phyloP scores from a whole-genome alignment of 2,113 vertebrate species.

The Pipa parva region DNA sequence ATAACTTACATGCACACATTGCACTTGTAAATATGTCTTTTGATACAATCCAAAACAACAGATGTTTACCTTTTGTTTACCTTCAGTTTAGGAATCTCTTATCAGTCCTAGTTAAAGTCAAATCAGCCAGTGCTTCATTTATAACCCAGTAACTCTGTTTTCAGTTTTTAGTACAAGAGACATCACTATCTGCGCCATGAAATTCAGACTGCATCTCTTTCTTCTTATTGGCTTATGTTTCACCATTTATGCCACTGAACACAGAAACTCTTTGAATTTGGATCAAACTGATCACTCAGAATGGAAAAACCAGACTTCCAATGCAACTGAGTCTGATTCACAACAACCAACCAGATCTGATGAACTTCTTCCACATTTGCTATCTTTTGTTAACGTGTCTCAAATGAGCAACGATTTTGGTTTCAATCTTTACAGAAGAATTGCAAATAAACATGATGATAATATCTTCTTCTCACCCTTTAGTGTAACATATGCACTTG shows the following conservation, averaged over 20 bases:
- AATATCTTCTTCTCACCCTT: constrained; percentile 84
- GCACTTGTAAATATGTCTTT: neutral
- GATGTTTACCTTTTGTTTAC: no score
- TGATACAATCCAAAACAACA: no score
- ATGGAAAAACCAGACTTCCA: constrained; percentile 2
- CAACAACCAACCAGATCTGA: constrained; percentile 4
- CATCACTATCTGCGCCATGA: neutral
- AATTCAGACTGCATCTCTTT: neutral
- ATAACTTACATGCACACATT: neutral
- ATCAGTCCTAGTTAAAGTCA: no score
- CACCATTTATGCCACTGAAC: constrained; percentile 24
- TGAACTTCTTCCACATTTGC: neutral
- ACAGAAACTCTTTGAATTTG: neutral
- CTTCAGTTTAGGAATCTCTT: no score
- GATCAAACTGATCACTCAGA: neutral
- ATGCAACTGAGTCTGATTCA: constrained; percentile 17
- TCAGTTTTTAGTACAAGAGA: neutral
- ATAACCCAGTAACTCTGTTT: no score
- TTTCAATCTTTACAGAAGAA: constrained; percentile 80
- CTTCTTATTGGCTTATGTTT: constrained; percentile 43
- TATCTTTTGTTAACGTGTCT: constrained; percentile 64
- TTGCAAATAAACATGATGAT: constrained; percentile 72
- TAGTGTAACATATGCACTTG: constrained; percentile 71
- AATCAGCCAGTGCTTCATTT: no score
- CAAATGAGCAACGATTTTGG: constrained; percentile 76